Evolutionary conservation across 1,140 invertebrate species (phyloP), one percentile per base, ranked within the genome.

Genomic region (Euura saliciscinereae): DNA sequence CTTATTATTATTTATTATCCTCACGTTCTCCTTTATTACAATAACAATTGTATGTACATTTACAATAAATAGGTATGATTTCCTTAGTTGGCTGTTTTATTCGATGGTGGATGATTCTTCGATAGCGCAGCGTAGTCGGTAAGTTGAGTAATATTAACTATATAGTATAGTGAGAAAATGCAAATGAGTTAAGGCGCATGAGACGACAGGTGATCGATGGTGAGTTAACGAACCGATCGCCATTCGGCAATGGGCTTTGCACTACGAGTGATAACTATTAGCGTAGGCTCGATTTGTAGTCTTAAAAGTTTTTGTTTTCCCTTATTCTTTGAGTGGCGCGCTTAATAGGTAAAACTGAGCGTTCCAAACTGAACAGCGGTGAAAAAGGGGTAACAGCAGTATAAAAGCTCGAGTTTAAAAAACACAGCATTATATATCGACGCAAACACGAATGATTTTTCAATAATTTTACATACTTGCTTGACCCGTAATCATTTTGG

Each of bases 1-100:
- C 28, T 67, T 67, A 67, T 69, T 71, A 71, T 77, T 66, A 51
- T 73, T 45, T 75, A 72, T 73, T 73, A 67, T 65, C 74, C 76
- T 82, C 78, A 79, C 74, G 77, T 82, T 81, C 71, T 79, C 79
- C 78, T 85, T 85, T 85, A 84, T 83, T 85, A 83, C 81, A 84
- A 83, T 83, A 85, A 85, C 81, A 84, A 77, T 82, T 82, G 73
- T 84, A 85, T 85, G 80, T 85, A 85, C 83, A 85, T 85, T 83
- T 80, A 85, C 84, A 84, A 85, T 85, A 85, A 84, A 85, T 84
- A 84, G 76, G 76, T 85, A 82, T 82, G 82, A 78, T 79, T 78
- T 82, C 73, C 76, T 80, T 78, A 83, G 78, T 76, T 76, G 77
- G 77, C 76, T 83, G 82, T 76, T 79, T 28, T 81, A 82, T 78